phyloP scores from a whole-genome alignment of 2,113 vertebrate genomes.

The Kryptolebias marmoratus region DNA sequence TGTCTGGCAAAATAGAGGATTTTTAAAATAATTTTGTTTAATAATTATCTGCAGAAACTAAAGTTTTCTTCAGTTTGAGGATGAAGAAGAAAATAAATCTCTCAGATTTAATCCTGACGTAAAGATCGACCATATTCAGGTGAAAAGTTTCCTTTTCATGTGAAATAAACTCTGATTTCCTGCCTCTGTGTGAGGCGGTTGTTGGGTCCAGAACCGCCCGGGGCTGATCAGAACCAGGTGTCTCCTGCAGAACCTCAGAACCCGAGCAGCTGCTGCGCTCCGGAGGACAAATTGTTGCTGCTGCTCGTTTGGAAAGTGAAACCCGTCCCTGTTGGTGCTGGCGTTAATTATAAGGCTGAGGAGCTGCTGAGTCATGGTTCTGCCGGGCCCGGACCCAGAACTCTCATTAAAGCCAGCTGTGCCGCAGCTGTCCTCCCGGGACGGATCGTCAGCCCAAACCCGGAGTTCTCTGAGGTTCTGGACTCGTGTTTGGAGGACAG shows the following conservation, averaged over 20 bases:
- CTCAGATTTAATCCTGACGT: too few relatives aligned
- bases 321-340: conserved; percentile 66
- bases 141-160: too few relatives aligned
- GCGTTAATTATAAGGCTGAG: conserved; percentile 59
- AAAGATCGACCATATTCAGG: too few relatives aligned
- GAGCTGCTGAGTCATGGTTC: conserved; percentile 60
- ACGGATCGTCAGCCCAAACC: conserved; percentile 26
- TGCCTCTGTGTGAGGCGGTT: neutral
- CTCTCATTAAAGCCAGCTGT: conserved; percentile 70
- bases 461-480: neutral
- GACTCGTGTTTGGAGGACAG: neutral
- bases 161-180: too few relatives aligned
- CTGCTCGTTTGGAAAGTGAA: conserved; percentile 70
- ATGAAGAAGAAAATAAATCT: too few relatives aligned
- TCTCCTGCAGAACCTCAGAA: conserved; percentile 53
- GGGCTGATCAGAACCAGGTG: conserved; percentile 76
- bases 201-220: conserved; percentile 53
- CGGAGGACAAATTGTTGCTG: conserved; percentile 65
- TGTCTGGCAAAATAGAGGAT: too few relatives aligned
- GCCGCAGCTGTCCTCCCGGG: conserved; percentile 41
- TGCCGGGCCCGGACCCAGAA: conserved; percentile 57
- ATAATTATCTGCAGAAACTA: too few relatives aligned
- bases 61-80: too few relatives aligned
- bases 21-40: too few relatives aligned
- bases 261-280: conserved; percentile 51